phyloP scores from a whole-genome alignment of 2,888 invertebrate genomes.

The Cantharis lateralis region DNA sequence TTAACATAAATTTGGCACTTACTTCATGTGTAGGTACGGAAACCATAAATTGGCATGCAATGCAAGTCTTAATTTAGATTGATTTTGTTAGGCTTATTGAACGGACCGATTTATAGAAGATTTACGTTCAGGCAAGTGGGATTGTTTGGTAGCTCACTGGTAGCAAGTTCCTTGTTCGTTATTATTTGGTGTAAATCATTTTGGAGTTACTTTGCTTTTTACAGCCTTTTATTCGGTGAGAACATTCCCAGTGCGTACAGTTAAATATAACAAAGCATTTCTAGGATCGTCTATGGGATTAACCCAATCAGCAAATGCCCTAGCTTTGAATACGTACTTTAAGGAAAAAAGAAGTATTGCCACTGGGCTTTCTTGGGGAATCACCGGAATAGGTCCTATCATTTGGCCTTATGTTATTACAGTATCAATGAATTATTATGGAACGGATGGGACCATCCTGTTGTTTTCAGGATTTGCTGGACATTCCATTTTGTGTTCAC shows the following conservation, averaged over 20 bases:
- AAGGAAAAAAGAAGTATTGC: conserved; percentile 71
- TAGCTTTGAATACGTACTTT: conserved; percentile 77
- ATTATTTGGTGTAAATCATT: conserved; percentile 69
- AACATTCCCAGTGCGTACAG: not conserved
- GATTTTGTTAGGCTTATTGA: conserved; percentile 63
- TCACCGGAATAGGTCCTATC: conserved; percentile 74
- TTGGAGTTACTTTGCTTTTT: conserved; percentile 64
- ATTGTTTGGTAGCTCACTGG: conserved; percentile 63
- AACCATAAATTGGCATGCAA: too few relatives aligned
- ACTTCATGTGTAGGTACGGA: conserved; percentile 70
- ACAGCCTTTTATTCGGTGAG: conserved; percentile 72
- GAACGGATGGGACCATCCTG: conserved; percentile 68
- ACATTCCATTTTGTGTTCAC: conserved; percentile 69
- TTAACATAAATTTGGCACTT: conserved; percentile 73
- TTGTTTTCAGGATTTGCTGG: conserved; percentile 70
- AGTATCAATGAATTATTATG: conserved; percentile 63
- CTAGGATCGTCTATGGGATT: conserved; percentile 8
- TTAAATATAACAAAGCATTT: too few relatives aligned
- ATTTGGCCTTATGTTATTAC: conserved; percentile 74
- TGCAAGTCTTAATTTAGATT: not conserved
- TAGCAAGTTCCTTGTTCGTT: conserved; percentile 63
- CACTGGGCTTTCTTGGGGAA: conserved; percentile 72
- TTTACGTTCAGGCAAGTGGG: conserved; percentile 72
- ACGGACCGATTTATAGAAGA: conserved; percentile 71
- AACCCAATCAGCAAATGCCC: conserved; percentile 62